phyloP scores from a whole-genome alignment of 2,888 invertebrate genomes.

The Hypolimnas misippus region DNA sequence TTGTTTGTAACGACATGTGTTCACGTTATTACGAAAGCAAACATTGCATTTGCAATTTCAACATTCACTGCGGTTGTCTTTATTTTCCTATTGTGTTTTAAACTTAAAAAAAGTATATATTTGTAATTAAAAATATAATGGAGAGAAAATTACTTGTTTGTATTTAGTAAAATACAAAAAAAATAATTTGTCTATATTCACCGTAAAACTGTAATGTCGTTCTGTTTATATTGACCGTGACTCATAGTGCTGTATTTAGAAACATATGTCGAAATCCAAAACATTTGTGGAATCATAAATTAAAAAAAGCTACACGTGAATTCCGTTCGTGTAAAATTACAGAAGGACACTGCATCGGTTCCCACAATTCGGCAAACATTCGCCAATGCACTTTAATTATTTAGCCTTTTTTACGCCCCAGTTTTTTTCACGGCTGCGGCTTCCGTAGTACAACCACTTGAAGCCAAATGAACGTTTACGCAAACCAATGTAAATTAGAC shows the following conservation, averaged over 20 bases:
- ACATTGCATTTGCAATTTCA: constrained; percentile 39
- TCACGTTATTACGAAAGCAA: constrained; percentile 39
- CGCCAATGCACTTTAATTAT: constrained; percentile 31
- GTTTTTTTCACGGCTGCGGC: constrained; percentile 34
- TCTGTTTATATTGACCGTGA: neutral
- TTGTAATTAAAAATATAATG: neutral
- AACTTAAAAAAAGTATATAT: neutral
- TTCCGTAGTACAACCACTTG: constrained; percentile 29
- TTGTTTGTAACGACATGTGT: constrained; percentile 40
- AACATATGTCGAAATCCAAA: neutral
- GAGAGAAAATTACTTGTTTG: neutral
- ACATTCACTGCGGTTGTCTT: constrained; percentile 33
- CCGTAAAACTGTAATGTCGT: too few species aligned
- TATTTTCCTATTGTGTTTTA: constrained; percentile 22
- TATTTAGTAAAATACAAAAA: too few species aligned
- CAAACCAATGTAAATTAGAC: constrained; percentile 45
- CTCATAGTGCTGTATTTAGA: too few species aligned
- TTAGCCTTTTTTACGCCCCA: constrained; percentile 25
- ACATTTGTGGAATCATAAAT: neutral
- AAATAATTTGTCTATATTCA: too few species aligned
- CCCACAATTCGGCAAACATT: constrained; percentile 19
- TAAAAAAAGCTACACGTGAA: neutral
- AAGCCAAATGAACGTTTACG: constrained; percentile 38
- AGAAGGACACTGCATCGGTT: constrained; percentile 30
- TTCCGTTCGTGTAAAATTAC: constrained; percentile 24